Conservation (phyloP, 2,797 vertebrate species). For the Chromobotia macracanthus region DNA sequence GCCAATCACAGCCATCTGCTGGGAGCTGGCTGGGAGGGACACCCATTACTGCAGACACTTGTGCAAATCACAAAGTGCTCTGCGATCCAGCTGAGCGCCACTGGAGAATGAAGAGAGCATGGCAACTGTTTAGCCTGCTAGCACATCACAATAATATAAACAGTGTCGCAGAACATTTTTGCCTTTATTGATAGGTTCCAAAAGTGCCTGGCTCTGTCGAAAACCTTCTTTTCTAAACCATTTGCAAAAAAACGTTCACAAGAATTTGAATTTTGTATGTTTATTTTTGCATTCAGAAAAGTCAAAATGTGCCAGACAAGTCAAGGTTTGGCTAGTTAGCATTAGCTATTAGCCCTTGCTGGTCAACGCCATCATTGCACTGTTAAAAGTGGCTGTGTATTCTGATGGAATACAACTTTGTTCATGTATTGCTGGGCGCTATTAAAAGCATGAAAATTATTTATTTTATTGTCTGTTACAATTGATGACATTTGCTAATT, state of each 20-base stretch:
- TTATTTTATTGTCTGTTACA: no score
- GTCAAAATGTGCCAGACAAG: neutral
- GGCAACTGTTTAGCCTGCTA: slow-evolving; percentile 31
- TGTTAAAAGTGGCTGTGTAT: no score
- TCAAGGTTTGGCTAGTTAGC: no score
- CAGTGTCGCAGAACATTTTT: neutral
- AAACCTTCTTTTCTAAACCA: neutral
- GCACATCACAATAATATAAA: slow-evolving; percentile 17
- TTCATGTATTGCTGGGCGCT: no score
- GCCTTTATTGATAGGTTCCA: neutral
- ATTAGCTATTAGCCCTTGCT: no score
- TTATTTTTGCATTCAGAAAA: slow-evolving; percentile 24
- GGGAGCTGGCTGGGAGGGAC: slow-evolving; percentile 59
- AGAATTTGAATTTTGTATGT: neutral
- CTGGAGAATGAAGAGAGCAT: slow-evolving; percentile 53
- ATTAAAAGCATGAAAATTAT: no score
- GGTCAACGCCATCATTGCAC: no score
- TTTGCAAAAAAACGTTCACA: neutral
- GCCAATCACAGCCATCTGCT: slow-evolving; percentile 62
- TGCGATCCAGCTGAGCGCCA: slow-evolving; percentile 61
- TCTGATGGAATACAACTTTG: no score
- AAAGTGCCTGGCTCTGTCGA: neutral
- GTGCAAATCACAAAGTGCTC: slow-evolving; percentile 64
- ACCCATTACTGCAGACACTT: slow-evolving; percentile 63
- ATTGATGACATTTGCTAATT: no score